Percentiles rank a stretch among this genome's conserved stretches.
phyloP scores from a whole-genome alignment of 2,113 vertebrate genomes.

The Abramis brama region DNA sequence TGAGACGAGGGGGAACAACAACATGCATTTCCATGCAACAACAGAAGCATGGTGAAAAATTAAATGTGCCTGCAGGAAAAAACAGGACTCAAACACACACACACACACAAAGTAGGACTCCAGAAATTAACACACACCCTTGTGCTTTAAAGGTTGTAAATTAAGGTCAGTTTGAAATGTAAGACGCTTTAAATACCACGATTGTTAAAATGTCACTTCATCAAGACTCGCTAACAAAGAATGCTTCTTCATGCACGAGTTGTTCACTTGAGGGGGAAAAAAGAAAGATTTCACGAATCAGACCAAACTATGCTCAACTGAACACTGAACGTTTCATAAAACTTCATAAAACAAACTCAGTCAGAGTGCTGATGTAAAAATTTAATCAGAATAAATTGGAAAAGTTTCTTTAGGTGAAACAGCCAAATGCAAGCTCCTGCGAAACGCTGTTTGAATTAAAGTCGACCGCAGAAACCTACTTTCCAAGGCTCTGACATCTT shows the following conservation, averaged over 20 bases:
- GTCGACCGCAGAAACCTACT: conserved; percentile 29
- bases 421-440: not conserved
- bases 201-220: conserved; percentile 71
- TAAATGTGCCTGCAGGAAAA: conserved; percentile 70
- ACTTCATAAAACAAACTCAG: too few relatives aligned
- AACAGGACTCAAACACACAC: conserved; percentile 55
- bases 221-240: conserved; percentile 51
- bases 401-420: conserved; percentile 39
- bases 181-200: conserved; percentile 70
- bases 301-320: not conserved
- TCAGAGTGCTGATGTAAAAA: conserved; percentile 24
- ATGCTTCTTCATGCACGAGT: not conserved
- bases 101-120: conserved; percentile 37
- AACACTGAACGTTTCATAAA: too few relatives aligned
- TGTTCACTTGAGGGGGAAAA: not conserved
- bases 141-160: conserved; percentile 56
- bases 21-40: conserved; percentile 64
- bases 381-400: conserved; percentile 39
- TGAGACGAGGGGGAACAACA: conserved; percentile 47
- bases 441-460: conserved; percentile 38
- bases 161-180: conserved; percentile 72
- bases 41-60: conserved; percentile 73
- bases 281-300: not conserved
- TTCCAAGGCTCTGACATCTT: conserved; percentile 30
- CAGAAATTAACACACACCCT: conserved; percentile 26